Conservation (phyloP, 2,888 invertebrate genomes). For the Polylopha cassiicola region DNA sequence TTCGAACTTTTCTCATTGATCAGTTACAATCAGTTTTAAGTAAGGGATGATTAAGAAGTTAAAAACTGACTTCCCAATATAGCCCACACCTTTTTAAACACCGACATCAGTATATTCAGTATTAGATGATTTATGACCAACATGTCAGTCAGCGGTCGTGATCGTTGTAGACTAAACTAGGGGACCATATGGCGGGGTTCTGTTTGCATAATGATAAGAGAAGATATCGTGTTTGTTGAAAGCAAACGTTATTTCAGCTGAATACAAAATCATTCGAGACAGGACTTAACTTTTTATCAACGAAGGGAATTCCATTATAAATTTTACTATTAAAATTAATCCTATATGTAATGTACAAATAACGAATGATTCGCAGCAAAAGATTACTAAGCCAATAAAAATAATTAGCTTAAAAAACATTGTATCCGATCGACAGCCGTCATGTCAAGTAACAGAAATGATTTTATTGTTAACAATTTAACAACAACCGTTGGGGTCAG, state of each 20-base stretch:
- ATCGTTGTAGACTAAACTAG: constrained; percentile 2
- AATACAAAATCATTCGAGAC: not conserved
- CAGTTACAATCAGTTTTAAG: too few relatives aligned
- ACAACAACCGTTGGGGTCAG: constrained; percentile 12
- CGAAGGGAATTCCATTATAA: too few relatives aligned
- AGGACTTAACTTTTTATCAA: not conserved
- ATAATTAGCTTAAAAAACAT: not conserved
- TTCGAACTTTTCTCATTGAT: too few relatives aligned
- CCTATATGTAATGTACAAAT: too few relatives aligned
- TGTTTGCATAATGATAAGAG: constrained; percentile 13
- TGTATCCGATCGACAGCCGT: not conserved
- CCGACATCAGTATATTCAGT: too few relatives aligned
- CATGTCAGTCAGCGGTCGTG: not conserved
- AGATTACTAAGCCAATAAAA: not conserved
- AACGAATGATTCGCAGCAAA: too few relatives aligned
- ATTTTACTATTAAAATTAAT: too few relatives aligned
- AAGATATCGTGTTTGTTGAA: not conserved
- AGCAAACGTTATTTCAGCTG: constrained; percentile 1
- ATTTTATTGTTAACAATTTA: constrained; percentile 19
- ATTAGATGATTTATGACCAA: too few relatives aligned
- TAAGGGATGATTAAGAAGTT: not conserved
- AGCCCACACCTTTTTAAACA: too few relatives aligned
- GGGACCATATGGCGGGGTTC: constrained; percentile 14
- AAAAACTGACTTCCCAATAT: not conserved
- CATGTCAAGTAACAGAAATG: constrained; percentile 10